Percentiles rank a stretch among this genome's conserved stretches.
phyloP scores from a whole-genome alignment of 2,888 invertebrate genomes.

The Artemia sinica region DNA sequence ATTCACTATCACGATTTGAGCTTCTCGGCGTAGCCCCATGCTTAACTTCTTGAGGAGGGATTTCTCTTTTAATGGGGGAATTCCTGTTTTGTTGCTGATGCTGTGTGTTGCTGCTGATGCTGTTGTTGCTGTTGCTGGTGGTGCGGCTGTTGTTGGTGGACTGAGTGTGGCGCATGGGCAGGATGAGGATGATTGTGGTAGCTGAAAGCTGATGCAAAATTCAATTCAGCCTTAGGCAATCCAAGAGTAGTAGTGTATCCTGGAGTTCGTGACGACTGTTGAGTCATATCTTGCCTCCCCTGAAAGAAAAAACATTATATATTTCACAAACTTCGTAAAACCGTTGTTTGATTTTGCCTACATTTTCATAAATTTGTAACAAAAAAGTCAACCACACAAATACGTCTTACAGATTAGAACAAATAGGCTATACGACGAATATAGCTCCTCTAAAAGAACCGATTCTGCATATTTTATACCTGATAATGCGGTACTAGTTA shows the following conservation, averaged over 20 bases:
- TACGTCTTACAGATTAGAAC: too few species aligned
- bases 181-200: conserved; percentile 4
- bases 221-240: not conserved
- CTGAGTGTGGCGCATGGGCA: not conserved
- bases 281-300: conserved; percentile 3
- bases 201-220: not conserved
- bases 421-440: too few species aligned
- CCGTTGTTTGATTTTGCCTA: too few species aligned
- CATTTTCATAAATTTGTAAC: too few species aligned
- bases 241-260: conserved; percentile 3
- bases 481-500: too few species aligned
- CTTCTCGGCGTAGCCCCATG: not conserved
- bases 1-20: not conserved
- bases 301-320: not conserved
- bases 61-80: conserved; percentile 4
- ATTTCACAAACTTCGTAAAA: too few species aligned
- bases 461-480: too few species aligned
- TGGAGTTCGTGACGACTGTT: not conserved
- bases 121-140: conserved; percentile 9
- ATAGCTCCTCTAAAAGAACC: too few species aligned
- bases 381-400: too few species aligned
- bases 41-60: conserved; percentile 2
- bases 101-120: conserved; percentile 3
- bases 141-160: not conserved
- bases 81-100: not conserved